phyloP scores from a whole-genome alignment of 2,888 invertebrate genomes.

The Clistopyga incitator region DNA sequence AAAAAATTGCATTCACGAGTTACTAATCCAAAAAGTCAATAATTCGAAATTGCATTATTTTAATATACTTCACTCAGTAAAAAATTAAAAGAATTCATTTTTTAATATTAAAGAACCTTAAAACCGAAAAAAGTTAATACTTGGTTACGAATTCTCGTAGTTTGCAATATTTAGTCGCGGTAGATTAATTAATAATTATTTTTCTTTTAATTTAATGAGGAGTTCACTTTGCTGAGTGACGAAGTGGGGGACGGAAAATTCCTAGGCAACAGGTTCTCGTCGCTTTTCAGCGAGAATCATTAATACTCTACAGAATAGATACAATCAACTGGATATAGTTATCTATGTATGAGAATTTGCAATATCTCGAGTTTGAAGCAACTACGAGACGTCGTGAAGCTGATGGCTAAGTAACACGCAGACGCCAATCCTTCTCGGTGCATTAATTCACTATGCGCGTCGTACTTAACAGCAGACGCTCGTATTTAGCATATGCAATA shows the following conservation, averaged over 20 bases:
- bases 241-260: not conserved
- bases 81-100: no score
- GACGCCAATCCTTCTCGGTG: not conserved
- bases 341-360: not conserved
- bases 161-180: not conserved
- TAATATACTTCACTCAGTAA: no score
- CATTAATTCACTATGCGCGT: not conserved
- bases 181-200: not conserved
- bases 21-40: no score
- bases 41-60: no score
- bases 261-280: not conserved
- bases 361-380: not conserved
- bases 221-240: not conserved
- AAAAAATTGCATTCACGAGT: no score
- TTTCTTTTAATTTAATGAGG: no score
- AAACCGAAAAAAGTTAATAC: no score
- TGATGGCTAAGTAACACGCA: constrained; percentile 10
- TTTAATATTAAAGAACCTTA: no score
- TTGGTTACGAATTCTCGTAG: not conserved
- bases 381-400: not conserved
- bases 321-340: not conserved
- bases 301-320: not conserved
- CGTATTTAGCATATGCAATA: constrained; percentile 17
- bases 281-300: not conserved
- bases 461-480: constrained; percentile 1